Conservation (phyloP, 2,113 vertebrate genomes). For the Chaetops frenatus region DNA sequence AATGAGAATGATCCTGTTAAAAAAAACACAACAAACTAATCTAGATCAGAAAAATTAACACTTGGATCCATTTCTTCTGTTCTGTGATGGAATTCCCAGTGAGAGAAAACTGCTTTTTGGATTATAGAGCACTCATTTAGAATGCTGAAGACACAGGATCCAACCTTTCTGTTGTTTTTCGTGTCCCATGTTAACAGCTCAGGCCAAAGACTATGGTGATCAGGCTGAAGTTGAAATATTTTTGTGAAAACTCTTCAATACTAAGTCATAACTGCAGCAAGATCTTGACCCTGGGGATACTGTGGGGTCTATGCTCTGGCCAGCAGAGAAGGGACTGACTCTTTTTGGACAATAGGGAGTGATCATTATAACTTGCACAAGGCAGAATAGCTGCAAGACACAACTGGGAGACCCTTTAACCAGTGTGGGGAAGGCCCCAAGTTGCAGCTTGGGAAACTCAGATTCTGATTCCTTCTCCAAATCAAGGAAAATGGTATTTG, state of each 20-base stretch:
- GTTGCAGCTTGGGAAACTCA: background rate
- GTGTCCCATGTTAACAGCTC: background rate
- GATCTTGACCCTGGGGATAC: background rate
- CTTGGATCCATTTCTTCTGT: background rate
- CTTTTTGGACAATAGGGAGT: background rate
- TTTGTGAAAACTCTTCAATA: background rate
- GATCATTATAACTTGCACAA: background rate
- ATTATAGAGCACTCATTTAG: background rate
- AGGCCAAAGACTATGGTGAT: background rate
- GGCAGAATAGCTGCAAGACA: background rate
- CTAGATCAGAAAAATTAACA: background rate
- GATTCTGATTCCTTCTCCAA: background rate
- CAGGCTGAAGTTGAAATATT: background rate
- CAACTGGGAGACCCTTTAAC: background rate
- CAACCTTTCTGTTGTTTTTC: background rate
- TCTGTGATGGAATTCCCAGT: background rate
- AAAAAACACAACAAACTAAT: background rate
- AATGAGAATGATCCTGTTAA: background rate
- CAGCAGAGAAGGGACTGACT: rapidly evolving
- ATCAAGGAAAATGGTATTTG: background rate
- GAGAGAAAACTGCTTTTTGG: background rate
- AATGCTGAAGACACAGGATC: background rate
- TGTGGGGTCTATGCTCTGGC: background rate
- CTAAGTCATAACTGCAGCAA: background rate
- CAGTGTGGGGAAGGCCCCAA: background rate